Base-by-base conservation (phyloP, 2,888 invertebrate species). In the Heliconius ismenius region DNA sequence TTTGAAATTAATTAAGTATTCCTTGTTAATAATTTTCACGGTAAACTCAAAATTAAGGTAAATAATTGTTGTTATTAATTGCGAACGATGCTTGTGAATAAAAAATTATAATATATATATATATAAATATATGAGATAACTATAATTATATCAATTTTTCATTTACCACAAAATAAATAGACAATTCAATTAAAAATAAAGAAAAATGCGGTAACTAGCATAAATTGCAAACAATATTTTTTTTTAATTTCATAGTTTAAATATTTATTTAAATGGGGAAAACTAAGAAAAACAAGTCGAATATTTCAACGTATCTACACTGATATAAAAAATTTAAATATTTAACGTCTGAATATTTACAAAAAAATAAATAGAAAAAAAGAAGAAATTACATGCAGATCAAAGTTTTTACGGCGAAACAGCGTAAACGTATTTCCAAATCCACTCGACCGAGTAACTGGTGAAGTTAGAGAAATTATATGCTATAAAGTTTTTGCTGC, bases 371-470 rank as follows among this genome's bases (percentile, higher is more conserved):
- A 58, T 21, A 58, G 58, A 58, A 58, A n/a, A 21, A 21, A 58
- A 58, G n/a, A 6, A 49, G 49, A 21, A 49, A 49, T 77, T 70
- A 74, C 77, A 68, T 63, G 67, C 73, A 75, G 73, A 79, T 79
- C 73, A 73, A 54, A 73, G 49, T 75, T 79, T 79, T 79, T 79
- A 70, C 62, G n/a, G 70, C 49, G 24, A 72, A 73, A 75, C 32
- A 54, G 54, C 64, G 49, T 60, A 63, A 75, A 64, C 49, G 72
- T 43, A 67, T 65, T 78, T 73, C 60, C 60, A 72, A 63, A 79
- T 86, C 87, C 91, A 89, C 84, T 87, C 86, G 84, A 91, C 87
- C 92, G 89, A 83, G 84, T 83, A 85, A 86, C 85, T 86, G 84
- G 81, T 83, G 84, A 87, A 86, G 85, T 86, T 85, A 87, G 85